Base-by-base conservation (phyloP, 2,888 invertebrate genomes). In the Athalia circularis region DNA sequence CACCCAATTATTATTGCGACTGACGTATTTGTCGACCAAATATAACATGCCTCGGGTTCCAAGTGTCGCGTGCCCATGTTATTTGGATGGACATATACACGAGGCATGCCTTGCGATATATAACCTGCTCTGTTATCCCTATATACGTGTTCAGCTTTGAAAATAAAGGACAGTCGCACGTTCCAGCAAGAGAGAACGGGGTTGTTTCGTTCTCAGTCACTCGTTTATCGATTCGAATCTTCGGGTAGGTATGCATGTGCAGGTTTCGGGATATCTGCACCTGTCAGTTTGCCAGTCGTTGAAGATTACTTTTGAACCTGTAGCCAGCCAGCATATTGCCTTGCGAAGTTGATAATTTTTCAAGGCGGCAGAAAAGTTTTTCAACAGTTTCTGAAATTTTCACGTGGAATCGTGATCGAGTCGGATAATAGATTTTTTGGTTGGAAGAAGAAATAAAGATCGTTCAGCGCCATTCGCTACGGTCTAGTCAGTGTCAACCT, bases 1-100 rank as follows among this genome's bases (percentile, higher is more conserved):
- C 7, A 57, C 62, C 75, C 47, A 75, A 75, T 75, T 48, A 75
- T 29, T 62, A 75, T 75, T 29, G 0, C 13, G 72, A 72, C 72
- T 47, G 59, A 64, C 50, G 62, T 52, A 62, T 75, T 75, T 75
- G 62, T 75, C 29, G 45, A 75, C 9, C 62, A 47, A 62, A 45
- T 59, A 8, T 61, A 72, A 45, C 72, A 50, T 45, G 72, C 15
- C 61, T 72, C 72, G 59, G 61, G 15, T 75, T 75, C 52, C 75
- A 57, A 29, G 59, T 72, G 72, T 72, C 47, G 54, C 11, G 68
- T 54, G 68, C 54, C 52, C 54, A 54, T 29, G 52, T 43, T 68
- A 68, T 68, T 54, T 9, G 43, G 43, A 54, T 43, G n/a, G 52
- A 54, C 52, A 65, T 65, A 65, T 65, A 48, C 13, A 8, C 29